Base-by-base conservation (phyloP, 2,113 vertebrate species). In the Pseudopodoces humilis region DNA sequence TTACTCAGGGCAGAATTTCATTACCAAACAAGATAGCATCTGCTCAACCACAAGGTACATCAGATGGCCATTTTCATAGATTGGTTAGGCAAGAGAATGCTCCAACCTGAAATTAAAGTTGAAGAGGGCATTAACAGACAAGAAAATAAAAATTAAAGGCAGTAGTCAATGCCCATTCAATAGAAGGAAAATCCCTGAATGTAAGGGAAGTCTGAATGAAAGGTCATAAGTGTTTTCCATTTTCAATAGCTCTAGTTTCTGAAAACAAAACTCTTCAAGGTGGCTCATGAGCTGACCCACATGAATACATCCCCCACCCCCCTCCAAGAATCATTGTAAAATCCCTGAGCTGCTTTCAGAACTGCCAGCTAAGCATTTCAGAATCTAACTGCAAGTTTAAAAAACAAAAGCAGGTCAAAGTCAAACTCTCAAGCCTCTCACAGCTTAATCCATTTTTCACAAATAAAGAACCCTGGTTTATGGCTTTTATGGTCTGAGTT, bases 381-480 rank as follows among this genome's bases (percentile, higher is more conserved):
- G 55, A 62, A 53, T 55, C 64, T 65, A 88, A 59, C 70, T 85
- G 62, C 15, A 90, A 69, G 75, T 77, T 4, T 86, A 71, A 70
- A 86, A 97, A 93, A 76, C 83, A 95, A 90, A 88, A 92, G 8
- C 91, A 77, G 80, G 88, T 90, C 94, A 87, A 95, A 96, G 95
- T 96, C 93, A 94, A 92, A 80, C 76, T 81, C 65, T 62, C 50
- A 80, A 67, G 63, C 2, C 17, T 47, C 86, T 64, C 88, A 70
- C 76, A 86, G 39, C 72, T 78, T 78, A 78, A 81, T 78, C 83
- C 18, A 7, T 84, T 95, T 93, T 78, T 70, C 64, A 59, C 76
- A 75, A 71, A 78, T 31, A 39, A 13, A 86, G 72, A 94, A 50
- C 52, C 37, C 28, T 28, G 8, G 0, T 41, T 88, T 75, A 74